Evolutionary conservation across 2,113 vertebrate genomes (phyloP).

Genomic region (Octodon degus): DNA sequence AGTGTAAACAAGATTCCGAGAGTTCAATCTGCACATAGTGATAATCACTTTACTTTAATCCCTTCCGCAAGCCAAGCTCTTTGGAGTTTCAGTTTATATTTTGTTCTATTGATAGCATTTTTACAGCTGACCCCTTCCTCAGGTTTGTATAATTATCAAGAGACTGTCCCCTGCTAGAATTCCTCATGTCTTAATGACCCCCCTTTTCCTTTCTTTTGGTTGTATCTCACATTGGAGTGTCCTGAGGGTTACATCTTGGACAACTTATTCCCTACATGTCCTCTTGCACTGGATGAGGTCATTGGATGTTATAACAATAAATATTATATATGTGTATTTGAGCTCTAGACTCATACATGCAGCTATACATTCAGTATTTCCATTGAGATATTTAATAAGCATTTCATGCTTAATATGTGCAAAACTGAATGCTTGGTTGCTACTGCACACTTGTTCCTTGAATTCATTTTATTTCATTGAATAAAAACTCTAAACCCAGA

Average conservation of each 20-base stretch:
- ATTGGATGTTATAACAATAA: background rate
- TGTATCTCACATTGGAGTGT: background rate
- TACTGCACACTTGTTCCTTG: background rate
- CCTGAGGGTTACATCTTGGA: background rate
- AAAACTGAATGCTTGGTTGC: background rate
- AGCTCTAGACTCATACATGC: background rate
- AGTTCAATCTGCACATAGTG: background rate
- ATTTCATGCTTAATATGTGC: background rate
- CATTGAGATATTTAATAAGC: background rate
- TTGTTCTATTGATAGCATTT: background rate
- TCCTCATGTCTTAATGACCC: background rate
- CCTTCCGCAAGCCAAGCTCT: background rate
- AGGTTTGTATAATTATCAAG: background rate
- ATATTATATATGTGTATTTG: background rate
- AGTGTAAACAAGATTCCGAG: conserved; percentile 35
- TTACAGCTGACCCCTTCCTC: background rate
- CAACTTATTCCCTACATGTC: background rate
- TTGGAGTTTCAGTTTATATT: background rate
- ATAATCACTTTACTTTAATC: background rate
- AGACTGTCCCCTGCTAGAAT: background rate
- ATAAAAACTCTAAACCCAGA: background rate
- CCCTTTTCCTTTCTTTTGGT: background rate
- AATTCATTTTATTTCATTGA: background rate
- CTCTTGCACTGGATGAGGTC: background rate
- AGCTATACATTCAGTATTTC: background rate